A percentile compares a stretch with the other conserved stretches of the same genome.
phyloP scores from a whole-genome alignment of 2,888 invertebrate species.

The Arge pagana region DNA sequence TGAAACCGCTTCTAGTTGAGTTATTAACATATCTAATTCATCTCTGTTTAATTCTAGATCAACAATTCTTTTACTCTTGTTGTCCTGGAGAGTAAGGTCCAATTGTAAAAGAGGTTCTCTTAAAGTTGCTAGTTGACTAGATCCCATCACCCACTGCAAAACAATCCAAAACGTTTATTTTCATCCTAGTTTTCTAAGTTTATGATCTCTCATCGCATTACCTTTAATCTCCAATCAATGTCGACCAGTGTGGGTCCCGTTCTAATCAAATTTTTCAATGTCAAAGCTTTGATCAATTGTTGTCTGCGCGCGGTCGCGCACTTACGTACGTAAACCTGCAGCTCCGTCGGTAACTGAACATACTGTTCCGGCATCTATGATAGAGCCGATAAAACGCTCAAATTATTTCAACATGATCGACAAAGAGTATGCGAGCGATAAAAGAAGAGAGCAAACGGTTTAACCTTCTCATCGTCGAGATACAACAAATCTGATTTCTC shows the following conservation, averaged over 20 bases:
- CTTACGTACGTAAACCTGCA: conserved; percentile 39
- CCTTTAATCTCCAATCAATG: conserved; percentile 63
- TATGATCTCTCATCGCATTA: conserved; percentile 26
- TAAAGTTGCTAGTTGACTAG: conserved; percentile 59
- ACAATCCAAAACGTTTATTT: not conserved
- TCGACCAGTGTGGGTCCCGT: conserved; percentile 54
- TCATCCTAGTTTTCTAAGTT: not conserved
- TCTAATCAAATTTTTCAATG: conserved; percentile 45
- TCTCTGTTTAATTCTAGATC: conserved; percentile 47
- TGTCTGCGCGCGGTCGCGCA: conserved; percentile 46
- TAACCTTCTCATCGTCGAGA: conserved; percentile 39
- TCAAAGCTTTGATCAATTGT: conserved; percentile 41
- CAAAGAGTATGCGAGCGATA: not conserved
- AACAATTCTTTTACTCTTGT: conserved; percentile 36
- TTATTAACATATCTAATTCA: conserved; percentile 49
- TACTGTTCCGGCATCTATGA: conserved; percentile 48
- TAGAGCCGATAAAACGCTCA: not conserved
- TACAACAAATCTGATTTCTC: conserved; percentile 44
- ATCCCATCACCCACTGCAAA: conserved; percentile 60
- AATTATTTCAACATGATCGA: not conserved
- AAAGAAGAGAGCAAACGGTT: not conserved
- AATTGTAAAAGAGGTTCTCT: conserved; percentile 60
- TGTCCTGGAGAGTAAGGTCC: conserved; percentile 51
- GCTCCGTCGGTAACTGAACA: conserved; percentile 46
- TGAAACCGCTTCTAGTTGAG: too few relatives aligned